Base-by-base conservation (phyloP, 2,797 vertebrate species). In the Luscinia luscinia region DNA sequence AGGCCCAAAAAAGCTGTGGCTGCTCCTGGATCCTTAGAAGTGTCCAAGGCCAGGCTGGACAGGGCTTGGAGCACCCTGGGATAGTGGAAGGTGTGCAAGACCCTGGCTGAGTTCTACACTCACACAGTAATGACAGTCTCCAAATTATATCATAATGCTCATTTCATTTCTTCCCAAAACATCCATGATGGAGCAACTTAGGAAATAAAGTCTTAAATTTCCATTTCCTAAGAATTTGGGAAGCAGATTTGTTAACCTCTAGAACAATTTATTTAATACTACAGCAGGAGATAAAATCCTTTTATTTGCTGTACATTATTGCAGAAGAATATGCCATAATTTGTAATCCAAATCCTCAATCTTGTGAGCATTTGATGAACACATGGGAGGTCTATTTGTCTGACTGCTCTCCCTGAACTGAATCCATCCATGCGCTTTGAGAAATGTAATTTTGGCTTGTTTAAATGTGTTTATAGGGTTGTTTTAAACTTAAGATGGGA, bases 21-120 rank as follows among this genome's bases (percentile, higher is more conserved):
- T 41, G 41, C 41, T 17, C 41, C 45, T 67, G 62, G 12, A 51
- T 75, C 38, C 15, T 38, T 75, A 45, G 36, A 0, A 51, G 22
- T 51, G 45, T 0, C 27, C 82, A 75, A 36, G 27, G 9, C 21
- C 22, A 12, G 36, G 11, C 0, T 75, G 70, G 38, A 84, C 0
- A 0, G 21, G 21, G 43, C 20, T 84, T 41, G 81, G 69, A 66
- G 17, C 13, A 48, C 0, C 18, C 38, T 75, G 54, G 36, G 58
- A n/a, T 0, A 15, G 49, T 54, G 40, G 34, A 1, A 67, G 8
- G 5, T 43, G 45, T 21, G 2, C 26, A 51, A 73, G 48, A 24
- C 34, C 21, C n/a, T 46, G 62, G 27, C 52, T 75, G 51, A 75
- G 77, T 15, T 10, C 70, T 62, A 2, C 22, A 5, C 41, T 51